Base-by-base conservation (phyloP, 2,113 vertebrate genomes). In the Varanus salvator region DNA sequence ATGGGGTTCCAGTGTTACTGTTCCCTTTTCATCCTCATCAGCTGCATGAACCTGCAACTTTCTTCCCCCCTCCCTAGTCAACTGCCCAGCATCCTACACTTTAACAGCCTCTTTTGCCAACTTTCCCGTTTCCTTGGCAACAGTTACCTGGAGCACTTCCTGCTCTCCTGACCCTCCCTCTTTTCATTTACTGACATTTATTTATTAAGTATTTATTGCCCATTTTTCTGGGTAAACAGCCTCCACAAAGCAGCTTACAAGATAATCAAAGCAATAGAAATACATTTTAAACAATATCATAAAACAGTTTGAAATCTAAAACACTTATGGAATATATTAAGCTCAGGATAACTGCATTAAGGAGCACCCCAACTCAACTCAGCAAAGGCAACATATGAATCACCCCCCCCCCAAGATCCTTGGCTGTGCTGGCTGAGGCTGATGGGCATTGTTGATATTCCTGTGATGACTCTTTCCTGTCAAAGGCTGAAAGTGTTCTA, bases 131-230 rank as follows among this genome's bases (percentile, higher is more conserved):
- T 85, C 68, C 83, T 85, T 52, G 69, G 66, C 25, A 52, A 85
- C 83, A 21, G 44, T 31, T 72, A 27, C 83, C 48, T 85, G 69
- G 69, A 85, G 83, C 19, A 38, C 19, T 21, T 2, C 38, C 23
- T 77, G 38, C 38, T 77, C 38, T 12, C 75, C 75, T 77, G 75
- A 85, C 21, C 69, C 44, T 12, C 6, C 27, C 31, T n/a, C 44
- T 19, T 2, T 48, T 52, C 29, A 85, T 85, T 85, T 85, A 85
- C 52, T 29, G 44, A 52, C 68, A 68, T 85, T 85, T 50, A 72
- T 85, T 71, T 85, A 85, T 64, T 64, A 64, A 50, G 83, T 71
- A 85, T 71, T 52, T 85, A 71, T 85, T 85, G 44, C 48, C 48
- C 66, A 72, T 29, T 72, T 72, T 85, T 19, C 66, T 71, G 71